Conservation (phyloP, 1,140 invertebrate genomes). For the Aphis gossypii region DNA sequence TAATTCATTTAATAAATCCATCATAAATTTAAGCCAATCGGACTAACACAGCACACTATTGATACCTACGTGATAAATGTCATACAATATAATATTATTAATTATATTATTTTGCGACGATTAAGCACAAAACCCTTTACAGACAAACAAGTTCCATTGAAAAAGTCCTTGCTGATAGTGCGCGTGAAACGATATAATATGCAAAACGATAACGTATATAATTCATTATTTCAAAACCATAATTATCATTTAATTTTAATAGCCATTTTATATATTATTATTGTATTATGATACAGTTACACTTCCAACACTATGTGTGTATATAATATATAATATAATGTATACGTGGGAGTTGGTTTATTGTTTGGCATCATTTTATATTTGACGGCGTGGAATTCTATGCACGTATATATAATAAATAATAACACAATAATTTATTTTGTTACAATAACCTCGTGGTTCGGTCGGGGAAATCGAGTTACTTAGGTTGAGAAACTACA, state of each 20-base stretch:
- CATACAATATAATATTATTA: not conserved
- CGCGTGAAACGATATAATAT: not conserved
- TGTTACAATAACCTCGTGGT: not conserved
- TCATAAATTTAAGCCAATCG: not conserved
- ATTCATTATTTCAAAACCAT: not conserved
- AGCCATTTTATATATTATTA: not conserved
- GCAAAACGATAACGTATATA: not conserved
- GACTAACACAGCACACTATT: conserved; percentile 8
- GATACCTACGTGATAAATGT: conserved; percentile 35
- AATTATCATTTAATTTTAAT: conserved; percentile 3
- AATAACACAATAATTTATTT: not conserved
- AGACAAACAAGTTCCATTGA: conserved; percentile 37
- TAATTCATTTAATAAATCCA: conserved; percentile 8
- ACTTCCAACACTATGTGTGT: not conserved
- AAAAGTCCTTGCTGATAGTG: conserved; percentile 21
- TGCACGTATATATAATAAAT: not conserved
- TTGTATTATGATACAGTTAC: not conserved
- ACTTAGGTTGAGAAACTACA: not conserved
- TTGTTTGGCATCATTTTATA: not conserved
- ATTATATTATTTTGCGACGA: not conserved
- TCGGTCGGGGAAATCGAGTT: not conserved
- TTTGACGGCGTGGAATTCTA: not conserved
- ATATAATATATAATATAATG: not conserved
- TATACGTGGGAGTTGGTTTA: not conserved
- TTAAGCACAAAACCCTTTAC: conserved; percentile 13